Percentiles rank a stretch among this genome's conserved stretches.
phyloP scores from a whole-genome alignment of 1,140 invertebrate genomes.

The Liolophura sinensis region DNA sequence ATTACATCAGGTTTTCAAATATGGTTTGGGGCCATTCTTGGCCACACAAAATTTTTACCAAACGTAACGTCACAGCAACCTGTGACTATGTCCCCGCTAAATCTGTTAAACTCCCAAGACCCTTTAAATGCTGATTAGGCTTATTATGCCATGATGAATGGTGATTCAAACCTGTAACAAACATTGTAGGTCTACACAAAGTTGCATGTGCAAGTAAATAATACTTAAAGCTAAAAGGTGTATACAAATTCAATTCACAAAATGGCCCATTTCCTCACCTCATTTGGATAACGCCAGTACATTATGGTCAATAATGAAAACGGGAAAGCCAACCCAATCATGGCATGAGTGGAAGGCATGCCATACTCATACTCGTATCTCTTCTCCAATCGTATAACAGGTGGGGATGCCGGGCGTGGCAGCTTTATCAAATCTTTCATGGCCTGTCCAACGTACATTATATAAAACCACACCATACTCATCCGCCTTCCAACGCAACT shows the following conservation, averaged over 20 bases:
- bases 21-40: too few relatives aligned
- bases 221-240: background rate
- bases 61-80: too few relatives aligned
- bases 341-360: slow-evolving; percentile 93
- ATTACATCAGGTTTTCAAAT: too few relatives aligned
- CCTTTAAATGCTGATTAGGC: too few relatives aligned
- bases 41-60: too few relatives aligned
- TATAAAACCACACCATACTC: slow-evolving; percentile 79
- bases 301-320: slow-evolving; percentile 82
- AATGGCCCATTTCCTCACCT: slow-evolving; percentile 62
- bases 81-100: too few relatives aligned
- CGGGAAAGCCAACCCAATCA: slow-evolving; percentile 85
- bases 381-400: slow-evolving; percentile 78
- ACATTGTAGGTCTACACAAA: too few relatives aligned
- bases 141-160: too few relatives aligned
- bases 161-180: too few relatives aligned
- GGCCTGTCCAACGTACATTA: slow-evolving; percentile 75
- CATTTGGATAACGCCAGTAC: slow-evolving; percentile 70
- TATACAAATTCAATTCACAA: background rate
- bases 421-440: slow-evolving; percentile 79
- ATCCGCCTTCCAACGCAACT: slow-evolving; percentile 61
- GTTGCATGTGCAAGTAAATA: background rate
- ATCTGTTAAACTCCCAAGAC: too few relatives aligned
- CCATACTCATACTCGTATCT: slow-evolving; percentile 88
- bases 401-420: slow-evolving; percentile 79